A percentile compares a stretch with the other conserved stretches of the same genome.
These are phyloP conservation scores for Esox masquinongy DNA, from an alignment of 2,797 vertebrate species.

Conservation along the genomic window DNA sequence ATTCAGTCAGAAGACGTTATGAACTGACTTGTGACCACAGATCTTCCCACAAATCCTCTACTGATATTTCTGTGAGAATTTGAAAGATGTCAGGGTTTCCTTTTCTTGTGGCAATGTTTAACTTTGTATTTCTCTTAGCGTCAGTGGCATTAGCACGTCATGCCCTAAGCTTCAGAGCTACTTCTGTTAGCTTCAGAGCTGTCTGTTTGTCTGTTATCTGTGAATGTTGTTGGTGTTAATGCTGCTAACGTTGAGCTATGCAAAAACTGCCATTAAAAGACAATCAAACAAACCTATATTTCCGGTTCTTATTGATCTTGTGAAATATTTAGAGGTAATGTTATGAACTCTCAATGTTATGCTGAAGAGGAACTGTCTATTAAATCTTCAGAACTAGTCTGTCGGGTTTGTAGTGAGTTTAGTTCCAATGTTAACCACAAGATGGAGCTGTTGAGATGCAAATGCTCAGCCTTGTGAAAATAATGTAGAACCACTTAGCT, in stretches of 20 bases:
- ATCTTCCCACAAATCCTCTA: neutral
- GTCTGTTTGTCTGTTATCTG: slow-evolving; percentile 35
- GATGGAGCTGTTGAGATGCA: slow-evolving; percentile 60
- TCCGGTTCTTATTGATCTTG: neutral
- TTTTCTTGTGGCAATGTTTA: neutral
- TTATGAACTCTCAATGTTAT: neutral
- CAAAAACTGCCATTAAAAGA: slow-evolving; percentile 57
- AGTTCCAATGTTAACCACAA: slow-evolving; percentile 54
- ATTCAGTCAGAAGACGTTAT: slow-evolving; percentile 1
- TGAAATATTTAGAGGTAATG: neutral
- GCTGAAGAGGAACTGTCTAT: neutral
- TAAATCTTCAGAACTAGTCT: neutral
- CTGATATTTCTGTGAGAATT: neutral
- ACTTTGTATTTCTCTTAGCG: neutral
- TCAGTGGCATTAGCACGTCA: neutral
- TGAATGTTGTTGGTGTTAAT: slow-evolving; percentile 23
- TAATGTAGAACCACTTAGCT: neutral
- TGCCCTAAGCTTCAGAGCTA: neutral
- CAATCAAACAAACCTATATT: slow-evolving; percentile 13
- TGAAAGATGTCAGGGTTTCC: neutral
- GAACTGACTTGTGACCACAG: neutral
- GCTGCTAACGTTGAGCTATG: slow-evolving; percentile 55
- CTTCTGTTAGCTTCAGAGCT: neutral
- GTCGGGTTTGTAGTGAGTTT: slow-evolving; percentile 6
- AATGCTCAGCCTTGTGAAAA: slow-evolving; percentile 26